Evolutionary conservation across 2,797 vertebrate species (phyloP).

Genomic region (Poeciliopsis gracilis): DNA sequence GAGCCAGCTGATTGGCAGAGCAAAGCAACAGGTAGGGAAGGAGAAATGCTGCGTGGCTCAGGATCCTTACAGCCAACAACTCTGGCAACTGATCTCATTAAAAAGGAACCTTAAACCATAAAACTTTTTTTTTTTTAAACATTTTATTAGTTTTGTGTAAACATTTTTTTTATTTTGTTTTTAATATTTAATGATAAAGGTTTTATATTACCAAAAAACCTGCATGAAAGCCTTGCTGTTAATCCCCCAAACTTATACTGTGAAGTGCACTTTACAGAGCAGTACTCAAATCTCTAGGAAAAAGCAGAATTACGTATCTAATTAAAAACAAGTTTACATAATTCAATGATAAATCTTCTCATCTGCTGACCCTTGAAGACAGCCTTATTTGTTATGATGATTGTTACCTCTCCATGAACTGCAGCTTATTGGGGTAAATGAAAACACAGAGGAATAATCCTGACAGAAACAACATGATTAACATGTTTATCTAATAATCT

Average conservation of each 20-base stretch:
- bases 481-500: background rate
- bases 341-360: constrained; percentile 39
- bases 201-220: background rate
- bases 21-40: background rate
- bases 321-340: background rate
- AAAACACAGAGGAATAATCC: background rate
- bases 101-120: background rate
- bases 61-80: background rate
- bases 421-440: background rate
- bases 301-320: constrained; percentile 37
- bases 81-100: background rate
- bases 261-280: background rate
- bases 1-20: background rate
- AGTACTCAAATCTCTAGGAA: constrained; percentile 18
- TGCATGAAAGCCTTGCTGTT: background rate
- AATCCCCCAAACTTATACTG: background rate
- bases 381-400: constrained; percentile 31
- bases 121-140: background rate
- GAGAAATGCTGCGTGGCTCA: background rate
- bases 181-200: background rate
- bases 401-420: background rate
- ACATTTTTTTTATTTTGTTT: background rate
- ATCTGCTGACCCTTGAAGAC: constrained; percentile 44
- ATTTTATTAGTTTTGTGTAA: no score
- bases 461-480: background rate